A percentile compares a stretch with the other conserved stretches of the same genome.
phyloP scores from a whole-genome alignment of 1,140 invertebrate species.

The Cecropterus lyciades region DNA sequence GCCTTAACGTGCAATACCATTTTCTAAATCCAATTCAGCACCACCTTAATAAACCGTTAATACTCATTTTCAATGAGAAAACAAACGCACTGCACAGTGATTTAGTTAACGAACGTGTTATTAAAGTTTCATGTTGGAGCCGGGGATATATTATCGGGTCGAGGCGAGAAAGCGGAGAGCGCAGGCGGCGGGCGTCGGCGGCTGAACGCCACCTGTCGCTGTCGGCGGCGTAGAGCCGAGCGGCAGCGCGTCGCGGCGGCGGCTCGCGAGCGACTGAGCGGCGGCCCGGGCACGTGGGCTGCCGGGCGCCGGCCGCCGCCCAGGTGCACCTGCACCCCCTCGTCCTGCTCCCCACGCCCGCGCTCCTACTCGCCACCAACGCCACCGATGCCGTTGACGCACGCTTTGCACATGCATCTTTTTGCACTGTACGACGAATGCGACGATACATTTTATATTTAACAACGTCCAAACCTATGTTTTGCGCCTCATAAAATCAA shows the following conservation, averaged over 20 bases:
- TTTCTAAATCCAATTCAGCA: constrained; percentile 34
- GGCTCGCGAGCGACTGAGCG: constrained; percentile 67
- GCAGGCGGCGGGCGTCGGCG: constrained; percentile 71
- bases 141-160: constrained; percentile 52
- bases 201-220: constrained; percentile 75
- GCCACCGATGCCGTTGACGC: constrained; percentile 22
- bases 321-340: constrained; percentile 63
- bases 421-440: constrained; percentile 20
- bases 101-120: constrained; percentile 54
- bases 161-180: constrained; percentile 53
- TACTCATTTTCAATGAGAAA: constrained; percentile 44
- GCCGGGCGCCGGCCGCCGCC: constrained; percentile 68
- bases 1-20: constrained; percentile 36
- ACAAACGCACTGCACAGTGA: constrained; percentile 61
- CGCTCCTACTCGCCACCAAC: constrained; percentile 31
- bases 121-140: constrained; percentile 70
- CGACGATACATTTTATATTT: not conserved
- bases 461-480: not conserved
- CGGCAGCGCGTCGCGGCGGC: constrained; percentile 41
- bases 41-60: constrained; percentile 45
- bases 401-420: constrained; percentile 45
- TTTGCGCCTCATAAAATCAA: too few relatives aligned
- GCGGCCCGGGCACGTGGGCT: constrained; percentile 70
- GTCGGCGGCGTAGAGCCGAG: constrained; percentile 37
- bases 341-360: constrained; percentile 41